Evolutionary conservation across 1,140 invertebrate species (phyloP).

Genomic region (Globodera rostochiensis): DNA sequence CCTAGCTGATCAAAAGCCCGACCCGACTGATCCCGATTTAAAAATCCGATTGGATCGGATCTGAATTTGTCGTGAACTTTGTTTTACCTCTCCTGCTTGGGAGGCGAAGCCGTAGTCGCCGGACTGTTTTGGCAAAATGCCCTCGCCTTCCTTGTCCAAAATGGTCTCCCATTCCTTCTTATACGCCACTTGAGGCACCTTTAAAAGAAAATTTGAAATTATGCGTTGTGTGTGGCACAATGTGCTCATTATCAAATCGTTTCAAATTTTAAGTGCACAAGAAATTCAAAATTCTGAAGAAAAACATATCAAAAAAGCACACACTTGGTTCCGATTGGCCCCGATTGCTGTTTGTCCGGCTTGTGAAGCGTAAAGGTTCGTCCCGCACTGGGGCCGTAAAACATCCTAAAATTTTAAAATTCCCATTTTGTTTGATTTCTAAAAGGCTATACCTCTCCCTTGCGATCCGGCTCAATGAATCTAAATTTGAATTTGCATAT

Average conservation of each 20-base stretch:
- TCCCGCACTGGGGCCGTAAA: slow-evolving; percentile 61
- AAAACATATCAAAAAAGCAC: too few species aligned
- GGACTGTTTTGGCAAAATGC: slow-evolving; percentile 63
- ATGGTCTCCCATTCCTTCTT: slow-evolving; percentile 66
- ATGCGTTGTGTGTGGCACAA: too few species aligned
- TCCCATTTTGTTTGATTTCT: background rate
- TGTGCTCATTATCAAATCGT: too few species aligned
- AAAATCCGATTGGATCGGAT: too few species aligned
- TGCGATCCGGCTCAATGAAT: slow-evolving; percentile 61
- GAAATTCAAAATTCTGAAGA: too few species aligned
- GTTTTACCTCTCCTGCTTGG: slow-evolving; percentile 59
- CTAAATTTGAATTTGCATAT: slow-evolving; percentile 29
- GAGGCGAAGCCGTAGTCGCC: slow-evolving; percentile 64
- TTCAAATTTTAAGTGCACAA: too few species aligned
- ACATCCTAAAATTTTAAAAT: slow-evolving; percentile 38
- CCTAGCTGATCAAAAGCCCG: too few species aligned
- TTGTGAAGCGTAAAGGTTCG: slow-evolving; percentile 64
- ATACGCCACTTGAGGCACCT: slow-evolving; percentile 61
- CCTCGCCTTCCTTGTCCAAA: slow-evolving; percentile 64
- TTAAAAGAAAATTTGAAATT: background rate
- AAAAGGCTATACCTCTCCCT: slow-evolving; percentile 44
- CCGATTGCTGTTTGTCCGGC: slow-evolving; percentile 61
- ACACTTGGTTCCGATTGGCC: slow-evolving; percentile 48
- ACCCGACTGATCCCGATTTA: too few species aligned
- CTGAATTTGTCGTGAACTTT: background rate